Conservation (phyloP, 1,140 invertebrate genomes). For the Pectinophora gossypiella region DNA sequence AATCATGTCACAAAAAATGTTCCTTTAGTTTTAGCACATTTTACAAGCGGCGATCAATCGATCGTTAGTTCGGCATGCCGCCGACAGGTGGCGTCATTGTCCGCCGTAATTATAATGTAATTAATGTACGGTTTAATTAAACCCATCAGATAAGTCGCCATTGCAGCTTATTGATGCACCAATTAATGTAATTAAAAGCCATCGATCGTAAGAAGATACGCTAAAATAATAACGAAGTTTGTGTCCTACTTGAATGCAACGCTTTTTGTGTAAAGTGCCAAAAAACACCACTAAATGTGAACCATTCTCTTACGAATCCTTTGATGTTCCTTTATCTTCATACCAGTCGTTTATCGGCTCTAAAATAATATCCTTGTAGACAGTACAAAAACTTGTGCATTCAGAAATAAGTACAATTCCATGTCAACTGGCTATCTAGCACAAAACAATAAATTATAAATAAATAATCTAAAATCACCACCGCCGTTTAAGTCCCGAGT, state of each 20-base stretch:
- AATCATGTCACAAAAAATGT: too few relatives aligned
- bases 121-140: constrained; percentile 65
- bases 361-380: too few relatives aligned
- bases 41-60: constrained; percentile 30
- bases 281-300: neutral
- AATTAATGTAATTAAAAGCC: constrained; percentile 59
- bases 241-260: neutral
- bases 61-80: constrained; percentile 57
- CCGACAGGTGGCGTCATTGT: constrained; percentile 64
- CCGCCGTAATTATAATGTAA: constrained; percentile 64
- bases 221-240: constrained; percentile 23
- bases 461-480: constrained; percentile 11
- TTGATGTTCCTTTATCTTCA: too few relatives aligned
- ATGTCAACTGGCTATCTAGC: too few relatives aligned
- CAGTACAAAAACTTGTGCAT: too few relatives aligned
- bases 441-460: constrained; percentile 13
- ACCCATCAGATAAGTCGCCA: constrained; percentile 51
- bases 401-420: too few relatives aligned
- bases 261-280: neutral
- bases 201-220: constrained; percentile 20
- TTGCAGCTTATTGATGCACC: constrained; percentile 57
- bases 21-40: too few relatives aligned
- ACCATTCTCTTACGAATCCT: too few relatives aligned
- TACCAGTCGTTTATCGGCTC: too few relatives aligned
- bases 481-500: neutral